These are phyloP conservation scores for Dromas ardeola DNA, from an alignment of 2,113 vertebrate species.

Conservation along the genomic window DNA sequence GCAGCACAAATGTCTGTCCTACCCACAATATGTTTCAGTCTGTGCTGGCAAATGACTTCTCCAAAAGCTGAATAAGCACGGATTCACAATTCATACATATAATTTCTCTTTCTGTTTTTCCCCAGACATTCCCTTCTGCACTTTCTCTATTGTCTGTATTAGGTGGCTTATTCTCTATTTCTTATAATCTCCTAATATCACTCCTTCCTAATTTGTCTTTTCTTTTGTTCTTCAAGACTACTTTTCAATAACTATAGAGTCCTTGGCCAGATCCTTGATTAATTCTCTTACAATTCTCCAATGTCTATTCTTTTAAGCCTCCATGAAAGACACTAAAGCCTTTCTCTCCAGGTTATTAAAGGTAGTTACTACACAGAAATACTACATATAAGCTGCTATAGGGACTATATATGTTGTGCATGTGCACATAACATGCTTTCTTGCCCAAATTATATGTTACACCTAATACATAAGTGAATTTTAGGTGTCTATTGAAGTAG, in stretches of 20 bases:
- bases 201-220: not conserved
- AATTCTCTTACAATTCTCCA: not conserved
- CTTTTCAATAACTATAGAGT: not conserved
- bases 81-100: not conserved
- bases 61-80: not conserved
- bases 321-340: not conserved
- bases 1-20: not conserved
- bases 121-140: not conserved
- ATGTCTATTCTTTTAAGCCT: not conserved
- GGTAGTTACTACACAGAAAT: not conserved
- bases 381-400: not conserved
- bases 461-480: not conserved
- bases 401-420: not conserved
- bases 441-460: not conserved
- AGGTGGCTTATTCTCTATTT: not conserved
- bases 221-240: not conserved
- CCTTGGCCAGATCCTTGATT: not conserved
- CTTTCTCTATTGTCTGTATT: not conserved
- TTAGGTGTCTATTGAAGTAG: not conserved
- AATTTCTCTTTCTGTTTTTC: not conserved
- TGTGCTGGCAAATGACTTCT: not conserved
- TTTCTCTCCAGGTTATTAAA: not conserved
- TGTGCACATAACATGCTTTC: not conserved
- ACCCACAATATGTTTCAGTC: not conserved
- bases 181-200: not conserved